phyloP scores from a whole-genome alignment of 2,797 vertebrate species.

The Sphenodon punctatus region DNA sequence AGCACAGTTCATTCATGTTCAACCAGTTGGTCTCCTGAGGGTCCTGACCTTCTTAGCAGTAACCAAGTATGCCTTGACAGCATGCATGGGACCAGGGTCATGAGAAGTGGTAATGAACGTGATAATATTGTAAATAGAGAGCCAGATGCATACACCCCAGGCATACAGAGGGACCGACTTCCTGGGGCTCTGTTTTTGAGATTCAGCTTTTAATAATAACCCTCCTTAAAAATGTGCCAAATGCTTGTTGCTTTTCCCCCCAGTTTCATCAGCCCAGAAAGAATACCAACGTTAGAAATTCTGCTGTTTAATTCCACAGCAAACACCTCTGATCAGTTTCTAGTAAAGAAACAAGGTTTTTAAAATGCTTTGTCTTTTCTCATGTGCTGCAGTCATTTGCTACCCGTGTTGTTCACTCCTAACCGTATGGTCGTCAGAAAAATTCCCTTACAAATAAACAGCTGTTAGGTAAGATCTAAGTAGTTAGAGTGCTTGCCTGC shows the following conservation, averaged over 20 bases:
- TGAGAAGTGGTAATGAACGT: neutral
- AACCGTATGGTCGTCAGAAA: too few relatives aligned
- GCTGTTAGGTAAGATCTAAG: too few relatives aligned
- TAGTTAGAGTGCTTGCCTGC: too few relatives aligned
- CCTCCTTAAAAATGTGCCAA: neutral
- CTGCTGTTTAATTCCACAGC: neutral
- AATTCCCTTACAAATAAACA: too few relatives aligned
- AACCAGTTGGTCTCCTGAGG: neutral
- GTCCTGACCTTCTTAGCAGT: neutral
- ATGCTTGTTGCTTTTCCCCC: neutral
- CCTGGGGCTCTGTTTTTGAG: neutral
- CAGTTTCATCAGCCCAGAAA: neutral
- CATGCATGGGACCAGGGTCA: neutral
- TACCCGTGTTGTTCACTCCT: neutral
- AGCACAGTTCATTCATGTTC: neutral
- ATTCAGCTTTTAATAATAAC: neutral
- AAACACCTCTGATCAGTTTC: too few relatives aligned
- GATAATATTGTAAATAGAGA: neutral
- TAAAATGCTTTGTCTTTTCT: too few relatives aligned
- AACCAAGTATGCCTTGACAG: neutral
- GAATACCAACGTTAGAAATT: neutral
- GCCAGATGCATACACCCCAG: neutral
- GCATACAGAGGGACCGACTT: neutral
- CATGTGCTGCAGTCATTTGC: neutral
- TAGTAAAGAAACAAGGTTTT: too few relatives aligned